Base-by-base conservation (phyloP, 2,888 invertebrate genomes). In the Drosophila mulleri region DNA sequence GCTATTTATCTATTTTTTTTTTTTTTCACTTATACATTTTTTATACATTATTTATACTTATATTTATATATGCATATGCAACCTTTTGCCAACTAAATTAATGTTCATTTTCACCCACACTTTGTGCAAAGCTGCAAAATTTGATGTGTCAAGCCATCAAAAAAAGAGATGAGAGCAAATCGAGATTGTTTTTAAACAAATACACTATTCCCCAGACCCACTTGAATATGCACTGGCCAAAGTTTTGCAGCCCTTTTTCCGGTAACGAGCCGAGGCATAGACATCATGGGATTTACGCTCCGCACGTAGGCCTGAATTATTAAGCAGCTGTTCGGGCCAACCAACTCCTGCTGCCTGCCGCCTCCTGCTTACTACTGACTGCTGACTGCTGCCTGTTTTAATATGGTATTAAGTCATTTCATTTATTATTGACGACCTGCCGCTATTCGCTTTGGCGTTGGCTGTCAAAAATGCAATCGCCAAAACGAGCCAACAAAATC, bases 401-500 rank as follows among this genome's bases (percentile, higher is more conserved):
- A 83, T 88, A 80, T 74, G 72, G 85, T 74, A 84, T 83, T 88
- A 88, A 83, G 83, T 77, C 83, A 83, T 82, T 80, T 62, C 88
- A 80, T 83, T 72, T 88, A 83, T 83, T 83, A 83, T 83, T 83
- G 88, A 83, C 77, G 74, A 64, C 67, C 53, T 69, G 88, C 41
- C 72, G 58, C 75, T 63, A 52, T 78, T 75, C 57, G 57, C 44
- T 48, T 37, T 64, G 64, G 65, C 56, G 58, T 67, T 69, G 85
- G 69, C 83, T 83, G 83, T 88, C 88, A 84, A 88, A 82, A 83
- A 80, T 83, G 88, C 83, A 82, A 82, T 86, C 71, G 78, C 66
- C 70, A 65, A 61, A 71, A 58, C 60, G 67, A 50, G 37, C 18
- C 26, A 18, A 20, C 53, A 37, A 41, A 59, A 37, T 18, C 14